These are phyloP conservation scores for Apamea monoglypha DNA, from an alignment of 2,888 invertebrate genomes.

Conservation along the genomic window DNA sequence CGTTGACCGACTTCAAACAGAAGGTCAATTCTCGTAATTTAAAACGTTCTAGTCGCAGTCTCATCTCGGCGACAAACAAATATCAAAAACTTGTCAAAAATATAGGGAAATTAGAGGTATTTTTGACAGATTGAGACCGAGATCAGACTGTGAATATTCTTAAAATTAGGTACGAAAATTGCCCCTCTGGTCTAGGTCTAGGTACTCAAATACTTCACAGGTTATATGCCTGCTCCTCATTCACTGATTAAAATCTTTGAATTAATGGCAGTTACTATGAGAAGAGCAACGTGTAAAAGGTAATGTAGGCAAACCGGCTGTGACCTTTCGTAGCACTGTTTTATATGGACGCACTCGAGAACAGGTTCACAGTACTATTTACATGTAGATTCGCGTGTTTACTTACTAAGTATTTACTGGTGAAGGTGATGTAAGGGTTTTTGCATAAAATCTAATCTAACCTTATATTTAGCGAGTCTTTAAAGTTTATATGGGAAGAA, in stretches of 20 bases:
- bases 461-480: not conserved
- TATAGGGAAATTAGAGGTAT: no score
- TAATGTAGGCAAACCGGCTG: slow-evolving; percentile 26
- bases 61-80: no score
- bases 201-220: not conserved
- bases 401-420: slow-evolving; percentile 15
- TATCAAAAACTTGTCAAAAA: no score
- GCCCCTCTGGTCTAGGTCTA: no score
- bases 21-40: no score
- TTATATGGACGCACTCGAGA: slow-evolving; percentile 38
- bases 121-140: no score
- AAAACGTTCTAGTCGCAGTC: no score
- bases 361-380: slow-evolving; percentile 46
- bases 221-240: not conserved
- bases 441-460: not conserved
- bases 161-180: no score
- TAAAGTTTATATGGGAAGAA: not conserved
- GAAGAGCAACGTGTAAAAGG: slow-evolving; percentile 33
- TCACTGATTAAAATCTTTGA: slow-evolving; percentile 19
- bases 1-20: no score
- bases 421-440: slow-evolving; percentile 1
- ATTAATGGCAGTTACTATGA: slow-evolving; percentile 16
- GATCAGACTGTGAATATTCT: no score
- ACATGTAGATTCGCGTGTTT: slow-evolving; percentile 23
- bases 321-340: slow-evolving; percentile 48